Base-by-base conservation (phyloP, 2,888 invertebrate genomes). In the Callyntrura sp. region DNA sequence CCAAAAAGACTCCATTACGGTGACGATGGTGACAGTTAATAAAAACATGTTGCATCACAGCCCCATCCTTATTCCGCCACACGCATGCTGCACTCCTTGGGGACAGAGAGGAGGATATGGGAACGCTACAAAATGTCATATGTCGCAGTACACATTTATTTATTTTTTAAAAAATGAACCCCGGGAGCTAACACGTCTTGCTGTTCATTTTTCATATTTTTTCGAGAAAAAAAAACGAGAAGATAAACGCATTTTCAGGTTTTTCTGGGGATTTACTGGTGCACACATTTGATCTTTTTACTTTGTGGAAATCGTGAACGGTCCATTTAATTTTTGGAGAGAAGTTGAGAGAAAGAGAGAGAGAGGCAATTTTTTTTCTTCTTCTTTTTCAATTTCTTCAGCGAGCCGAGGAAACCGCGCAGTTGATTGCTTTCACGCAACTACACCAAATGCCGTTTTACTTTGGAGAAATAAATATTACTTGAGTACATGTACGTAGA, bases 31-130 rank as follows among this genome's bases (percentile, higher is more conserved):
- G 81, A 81, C 81, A 81, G 60, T 60, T 81, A 28, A 81, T 81
- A 81, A 81, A 51, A 81, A 76, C 76, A 76, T 68, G 68, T 68
- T 68, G 68, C 68, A 35, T 68, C 14, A 68, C 68, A 68, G n/a
- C 35, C 14, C n/a, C 62, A 62, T 23, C 6, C 35, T 35, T 35
- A 35, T 35, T 35, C 35, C 9, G 11, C 23, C 28, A 35, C 68
- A 68, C 35, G 14, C 68, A 28, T 35, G 14, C 62, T 11, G 9
- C 11, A 1, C 62, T 25, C 14, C 14, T 57, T n/a, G 6, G 57
- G 57, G 57, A 57, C 57, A 17, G 2, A 17, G 2, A 35, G 2
- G 35, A 35, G 35, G 35, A 35, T 35, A 35, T 35, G 35, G 35
- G 3, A 35, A 35, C 35, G 35, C 35, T 35, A 35, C 35, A 35